These are phyloP conservation scores for Morone chrysops DNA, from an alignment of 2,113 vertebrate species.

Conservation along the genomic window DNA sequence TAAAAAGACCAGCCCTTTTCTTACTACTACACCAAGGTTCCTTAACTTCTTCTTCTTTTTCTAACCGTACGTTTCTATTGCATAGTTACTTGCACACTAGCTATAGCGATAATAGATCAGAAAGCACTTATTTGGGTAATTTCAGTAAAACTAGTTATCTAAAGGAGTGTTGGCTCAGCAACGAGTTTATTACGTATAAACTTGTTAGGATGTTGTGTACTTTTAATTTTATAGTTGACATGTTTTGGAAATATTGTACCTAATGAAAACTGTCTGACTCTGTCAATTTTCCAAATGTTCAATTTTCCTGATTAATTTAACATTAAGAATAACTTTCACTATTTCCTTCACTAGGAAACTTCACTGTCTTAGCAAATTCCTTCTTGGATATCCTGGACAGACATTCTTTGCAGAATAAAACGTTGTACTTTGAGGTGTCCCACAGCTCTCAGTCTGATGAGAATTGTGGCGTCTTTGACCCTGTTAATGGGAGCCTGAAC, in stretches of 20 bases:
- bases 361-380: conserved; percentile 10
- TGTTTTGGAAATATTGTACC: not conserved
- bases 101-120: too few species aligned
- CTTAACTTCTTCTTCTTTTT: too few species aligned
- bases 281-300: too few species aligned
- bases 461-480: conserved; percentile 77
- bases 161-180: not conserved
- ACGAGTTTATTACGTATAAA: not conserved
- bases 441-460: conserved; percentile 33
- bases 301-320: conserved; percentile 3
- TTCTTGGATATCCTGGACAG: conserved; percentile 27
- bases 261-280: not conserved
- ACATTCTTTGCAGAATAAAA: conserved; percentile 51
- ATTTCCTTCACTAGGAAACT: conserved; percentile 56
- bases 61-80: too few species aligned
- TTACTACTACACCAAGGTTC: not conserved
- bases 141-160: not conserved
- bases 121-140: not conserved
- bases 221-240: not conserved
- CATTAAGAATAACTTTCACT: not conserved
- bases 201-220: not conserved
- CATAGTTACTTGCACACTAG: not conserved
- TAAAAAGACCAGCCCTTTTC: too few species aligned
- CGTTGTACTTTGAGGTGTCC: conserved; percentile 47
- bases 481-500: conserved; percentile 42